Percentiles rank a stretch among this genome's conserved stretches.
These are phyloP conservation scores for Papilio helenus DNA, from an alignment of 1,140 invertebrate species.

Conservation along the genomic window DNA sequence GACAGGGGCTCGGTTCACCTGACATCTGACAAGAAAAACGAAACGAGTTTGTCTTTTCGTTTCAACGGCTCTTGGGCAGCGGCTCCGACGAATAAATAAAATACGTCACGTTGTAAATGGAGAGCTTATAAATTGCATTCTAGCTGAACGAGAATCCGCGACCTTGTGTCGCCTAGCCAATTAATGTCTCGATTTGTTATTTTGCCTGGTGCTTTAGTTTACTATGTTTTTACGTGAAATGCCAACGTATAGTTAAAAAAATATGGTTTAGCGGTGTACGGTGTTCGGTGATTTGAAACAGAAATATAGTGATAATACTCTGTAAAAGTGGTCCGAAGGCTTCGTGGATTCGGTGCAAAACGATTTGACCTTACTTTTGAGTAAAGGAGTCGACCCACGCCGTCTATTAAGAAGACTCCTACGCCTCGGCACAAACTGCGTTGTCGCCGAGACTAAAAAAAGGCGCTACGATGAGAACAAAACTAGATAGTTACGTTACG, in stretches of 20 bases:
- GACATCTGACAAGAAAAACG: constrained; percentile 45
- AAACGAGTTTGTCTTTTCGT: constrained; percentile 42
- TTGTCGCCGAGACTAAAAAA: constrained; percentile 52
- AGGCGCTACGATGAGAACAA: constrained; percentile 57
- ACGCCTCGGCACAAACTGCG: constrained; percentile 66
- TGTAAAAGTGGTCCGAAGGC: constrained; percentile 52
- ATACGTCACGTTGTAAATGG: constrained; percentile 65
- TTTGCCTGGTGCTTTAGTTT: constrained; percentile 75
- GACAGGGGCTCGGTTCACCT: constrained; percentile 16
- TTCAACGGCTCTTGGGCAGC: constrained; percentile 43
- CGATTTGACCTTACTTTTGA: constrained; percentile 73
- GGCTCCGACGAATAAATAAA: constrained; percentile 59
- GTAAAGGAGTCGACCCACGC: constrained; percentile 75
- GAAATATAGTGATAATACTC: constrained; percentile 56
- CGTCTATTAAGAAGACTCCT: constrained; percentile 73
- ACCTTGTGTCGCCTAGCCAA: constrained; percentile 60
- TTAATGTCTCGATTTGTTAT: constrained; percentile 61
- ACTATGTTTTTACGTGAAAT: constrained; percentile 58
- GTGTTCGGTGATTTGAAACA: constrained; percentile 46
- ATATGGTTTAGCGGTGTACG: constrained; percentile 48
- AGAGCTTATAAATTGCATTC: constrained; percentile 62
- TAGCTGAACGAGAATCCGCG: constrained; percentile 58
- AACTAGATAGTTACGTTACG: constrained; percentile 53
- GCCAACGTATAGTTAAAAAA: constrained; percentile 44
- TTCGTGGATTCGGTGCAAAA: constrained; percentile 51